A percentile compares a stretch with the other conserved stretches of the same genome.
These are phyloP conservation scores for Sipha maydis DNA, from an alignment of 2,888 invertebrate genomes.

Conservation along the genomic window DNA sequence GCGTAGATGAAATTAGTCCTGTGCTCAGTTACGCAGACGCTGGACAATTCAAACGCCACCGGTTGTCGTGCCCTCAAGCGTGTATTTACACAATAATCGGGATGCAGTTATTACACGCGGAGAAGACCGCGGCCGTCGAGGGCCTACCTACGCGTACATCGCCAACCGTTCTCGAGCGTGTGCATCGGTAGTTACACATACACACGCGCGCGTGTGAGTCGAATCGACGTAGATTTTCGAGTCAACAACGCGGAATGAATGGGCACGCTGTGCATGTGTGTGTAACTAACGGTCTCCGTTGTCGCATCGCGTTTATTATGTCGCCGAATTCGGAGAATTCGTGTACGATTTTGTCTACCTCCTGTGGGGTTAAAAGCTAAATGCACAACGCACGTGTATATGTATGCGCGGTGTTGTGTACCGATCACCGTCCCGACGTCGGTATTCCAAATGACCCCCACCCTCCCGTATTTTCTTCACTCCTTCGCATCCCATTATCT, in stretches of 20 bases:
- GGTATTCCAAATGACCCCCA: conserved; percentile 5
- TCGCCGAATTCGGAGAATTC: not conserved
- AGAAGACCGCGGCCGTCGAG: too few relatives aligned
- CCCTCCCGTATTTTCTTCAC: not conserved
- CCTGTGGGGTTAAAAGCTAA: not conserved
- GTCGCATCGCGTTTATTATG: not conserved
- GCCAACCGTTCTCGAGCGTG: not conserved
- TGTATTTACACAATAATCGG: too few relatives aligned
- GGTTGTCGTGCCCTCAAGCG: too few relatives aligned
- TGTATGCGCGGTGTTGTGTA: not conserved
- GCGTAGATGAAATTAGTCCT: too few relatives aligned
- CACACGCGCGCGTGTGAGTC: not conserved
- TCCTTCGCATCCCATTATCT: not conserved
- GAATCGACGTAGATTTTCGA: not conserved
- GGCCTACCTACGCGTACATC: too few relatives aligned
- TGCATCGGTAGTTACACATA: not conserved
- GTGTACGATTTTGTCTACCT: not conserved
- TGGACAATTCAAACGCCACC: too few relatives aligned
- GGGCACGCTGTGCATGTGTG: not conserved
- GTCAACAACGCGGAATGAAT: not conserved
- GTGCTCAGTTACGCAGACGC: too few relatives aligned
- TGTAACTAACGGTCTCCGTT: not conserved
- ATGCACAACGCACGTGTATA: too few relatives aligned
- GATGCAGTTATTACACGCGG: too few relatives aligned
- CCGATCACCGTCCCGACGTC: not conserved